phyloP scores from a whole-genome alignment of 2,888 invertebrate species.

The Aphodius granarius region DNA sequence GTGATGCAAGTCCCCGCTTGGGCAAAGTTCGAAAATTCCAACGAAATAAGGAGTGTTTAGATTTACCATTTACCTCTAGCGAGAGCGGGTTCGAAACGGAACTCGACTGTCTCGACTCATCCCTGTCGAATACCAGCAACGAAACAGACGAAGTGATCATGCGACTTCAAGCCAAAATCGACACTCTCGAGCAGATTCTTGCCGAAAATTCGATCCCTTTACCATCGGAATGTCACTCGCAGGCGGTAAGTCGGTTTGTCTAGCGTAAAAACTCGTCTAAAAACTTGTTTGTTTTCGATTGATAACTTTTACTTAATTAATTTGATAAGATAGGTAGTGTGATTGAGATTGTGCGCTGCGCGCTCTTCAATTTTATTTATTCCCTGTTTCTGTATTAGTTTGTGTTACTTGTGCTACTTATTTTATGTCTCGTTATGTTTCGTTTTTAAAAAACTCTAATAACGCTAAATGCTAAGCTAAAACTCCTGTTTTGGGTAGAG shows the following conservation, averaged over 20 bases:
- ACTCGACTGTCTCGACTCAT: slow-evolving; percentile 48
- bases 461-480: neutral
- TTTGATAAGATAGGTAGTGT: slow-evolving; percentile 6
- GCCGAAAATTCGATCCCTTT: slow-evolving; percentile 47
- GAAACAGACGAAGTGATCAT: slow-evolving; percentile 32
- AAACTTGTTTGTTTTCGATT: slow-evolving; percentile 4
- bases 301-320: neutral
- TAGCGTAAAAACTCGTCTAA: neutral
- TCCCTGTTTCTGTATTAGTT: slow-evolving; percentile 32
- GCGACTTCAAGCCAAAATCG: slow-evolving; percentile 48
- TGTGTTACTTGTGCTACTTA: slow-evolving; percentile 22
- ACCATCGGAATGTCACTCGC: slow-evolving; percentile 35
- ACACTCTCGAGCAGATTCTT: slow-evolving; percentile 50
- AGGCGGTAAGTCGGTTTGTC: slow-evolving; percentile 40
- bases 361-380: slow-evolving; percentile 19
- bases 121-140: slow-evolving; percentile 42
- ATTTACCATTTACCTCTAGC: slow-evolving; percentile 48
- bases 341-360: slow-evolving; percentile 2
- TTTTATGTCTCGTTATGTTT: neutral
- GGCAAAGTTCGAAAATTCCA: slow-evolving; percentile 64
- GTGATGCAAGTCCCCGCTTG: slow-evolving; percentile 60
- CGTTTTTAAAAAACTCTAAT: neutral
- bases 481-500: slow-evolving; percentile 41
- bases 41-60: slow-evolving; percentile 52
- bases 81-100: slow-evolving; percentile 54